phyloP scores from a whole-genome alignment of 2,797 vertebrate species.

The Cyprinella venusta region DNA sequence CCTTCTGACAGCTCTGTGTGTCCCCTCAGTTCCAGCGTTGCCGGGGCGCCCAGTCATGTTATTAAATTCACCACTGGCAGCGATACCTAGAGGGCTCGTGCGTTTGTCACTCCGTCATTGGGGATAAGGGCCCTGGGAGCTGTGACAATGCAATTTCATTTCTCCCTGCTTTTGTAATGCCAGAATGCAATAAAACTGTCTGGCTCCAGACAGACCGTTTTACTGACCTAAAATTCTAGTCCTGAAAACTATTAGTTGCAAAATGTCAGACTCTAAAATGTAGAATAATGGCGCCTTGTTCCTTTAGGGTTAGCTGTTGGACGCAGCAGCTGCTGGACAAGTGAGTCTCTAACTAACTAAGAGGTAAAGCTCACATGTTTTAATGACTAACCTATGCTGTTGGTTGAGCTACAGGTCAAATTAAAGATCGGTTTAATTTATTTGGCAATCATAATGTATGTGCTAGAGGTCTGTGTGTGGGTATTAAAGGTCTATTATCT shows the following conservation, averaged over 20 bases:
- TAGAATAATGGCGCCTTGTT: slow-evolving; percentile 53
- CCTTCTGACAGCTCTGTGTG: slow-evolving; percentile 53
- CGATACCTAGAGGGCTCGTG: slow-evolving; percentile 67
- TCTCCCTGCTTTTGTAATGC: slow-evolving; percentile 71
- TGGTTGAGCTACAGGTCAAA: slow-evolving; percentile 60
- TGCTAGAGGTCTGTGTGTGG: slow-evolving; percentile 2
- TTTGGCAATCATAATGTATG: slow-evolving; percentile 51
- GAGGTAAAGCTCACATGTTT: slow-evolving; percentile 53
- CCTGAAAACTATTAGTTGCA: slow-evolving; percentile 63
- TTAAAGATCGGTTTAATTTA: slow-evolving; percentile 62
- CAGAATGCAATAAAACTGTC: slow-evolving; percentile 78
- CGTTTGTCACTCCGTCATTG: slow-evolving; percentile 58
- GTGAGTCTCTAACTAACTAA: slow-evolving; percentile 61
- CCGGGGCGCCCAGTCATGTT: slow-evolving; percentile 63
- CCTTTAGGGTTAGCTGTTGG: slow-evolving; percentile 49
- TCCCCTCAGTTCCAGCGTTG: slow-evolving; percentile 55
- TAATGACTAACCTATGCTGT: slow-evolving; percentile 56
- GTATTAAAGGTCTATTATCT: slow-evolving; percentile 29
- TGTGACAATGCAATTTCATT: slow-evolving; percentile 76
- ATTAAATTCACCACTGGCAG: slow-evolving; percentile 63
- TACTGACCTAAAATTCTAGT: slow-evolving; percentile 70
- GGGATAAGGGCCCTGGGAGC: slow-evolving; percentile 67
- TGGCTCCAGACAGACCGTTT: slow-evolving; percentile 74
- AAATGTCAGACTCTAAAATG: slow-evolving; percentile 68
- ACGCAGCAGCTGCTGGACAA: slow-evolving; percentile 58